Evolutionary conservation across 2,113 vertebrate genomes (phyloP).

Genomic region (Mus spicilegus): DNA sequence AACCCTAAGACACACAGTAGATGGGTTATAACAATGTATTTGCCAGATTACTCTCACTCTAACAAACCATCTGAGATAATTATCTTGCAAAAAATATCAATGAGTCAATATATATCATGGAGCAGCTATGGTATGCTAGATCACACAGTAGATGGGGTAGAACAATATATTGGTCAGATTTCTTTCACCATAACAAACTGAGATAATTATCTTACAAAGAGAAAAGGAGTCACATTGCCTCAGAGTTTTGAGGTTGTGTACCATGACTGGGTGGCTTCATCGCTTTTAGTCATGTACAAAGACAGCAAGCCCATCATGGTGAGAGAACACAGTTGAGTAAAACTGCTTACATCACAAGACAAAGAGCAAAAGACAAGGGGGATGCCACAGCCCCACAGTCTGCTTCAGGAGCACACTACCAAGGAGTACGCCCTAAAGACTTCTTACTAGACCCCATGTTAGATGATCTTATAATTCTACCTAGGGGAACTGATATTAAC

Average conservation of each 20-base stretch:
- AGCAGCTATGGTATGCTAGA: background rate
- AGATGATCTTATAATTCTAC: background rate
- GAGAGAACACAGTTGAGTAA: background rate
- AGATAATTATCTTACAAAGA: background rate
- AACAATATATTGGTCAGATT: background rate
- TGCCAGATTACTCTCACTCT: too few relatives aligned
- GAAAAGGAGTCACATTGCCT: background rate
- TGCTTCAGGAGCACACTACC: background rate
- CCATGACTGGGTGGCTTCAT: background rate
- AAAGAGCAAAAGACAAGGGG: background rate
- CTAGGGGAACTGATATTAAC: background rate
- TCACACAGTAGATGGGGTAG: background rate
- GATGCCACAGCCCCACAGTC: background rate
- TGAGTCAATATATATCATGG: background rate
- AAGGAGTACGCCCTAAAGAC: background rate
- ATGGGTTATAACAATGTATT: too few relatives aligned
- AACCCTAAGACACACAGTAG: too few relatives aligned
- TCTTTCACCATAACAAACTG: background rate
- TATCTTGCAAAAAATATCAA: background rate
- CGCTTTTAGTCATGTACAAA: background rate
- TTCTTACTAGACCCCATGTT: background rate
- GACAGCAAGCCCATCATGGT: background rate
- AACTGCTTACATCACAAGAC: background rate
- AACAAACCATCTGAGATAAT: too few relatives aligned
- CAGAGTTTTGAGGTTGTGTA: background rate